Evolutionary conservation across 2,797 vertebrate genomes (phyloP).

Genomic region (Amblyraja radiata): DNA sequence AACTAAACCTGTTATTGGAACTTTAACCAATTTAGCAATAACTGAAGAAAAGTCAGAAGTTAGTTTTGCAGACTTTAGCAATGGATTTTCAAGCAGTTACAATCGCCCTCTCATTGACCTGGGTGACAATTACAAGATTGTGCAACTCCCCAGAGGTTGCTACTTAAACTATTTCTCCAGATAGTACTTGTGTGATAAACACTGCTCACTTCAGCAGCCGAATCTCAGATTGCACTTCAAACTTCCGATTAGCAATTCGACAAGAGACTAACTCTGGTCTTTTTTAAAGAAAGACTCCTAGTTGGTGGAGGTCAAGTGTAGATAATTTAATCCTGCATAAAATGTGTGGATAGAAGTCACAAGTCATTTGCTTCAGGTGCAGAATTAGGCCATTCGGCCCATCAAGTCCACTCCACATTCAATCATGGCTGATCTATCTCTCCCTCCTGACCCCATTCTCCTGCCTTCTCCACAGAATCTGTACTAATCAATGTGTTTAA

Average conservation of each 20-base stretch:
- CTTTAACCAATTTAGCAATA: too few relatives aligned
- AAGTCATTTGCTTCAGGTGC: too few relatives aligned
- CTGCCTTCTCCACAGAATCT: too few relatives aligned
- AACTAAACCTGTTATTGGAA: too few relatives aligned
- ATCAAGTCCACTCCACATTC: too few relatives aligned
- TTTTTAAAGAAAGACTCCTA: not conserved
- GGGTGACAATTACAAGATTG: not conserved
- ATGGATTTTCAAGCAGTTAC: not conserved
- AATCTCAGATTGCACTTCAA: not conserved
- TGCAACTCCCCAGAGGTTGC: not conserved
- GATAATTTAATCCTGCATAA: not conserved
- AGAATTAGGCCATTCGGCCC: too few relatives aligned
- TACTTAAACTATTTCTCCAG: not conserved
- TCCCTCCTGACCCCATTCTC: too few relatives aligned
- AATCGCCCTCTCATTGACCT: slow-evolving; percentile 7
- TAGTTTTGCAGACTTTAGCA: not conserved
- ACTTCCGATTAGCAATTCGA: not conserved
- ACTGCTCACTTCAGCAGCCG: not conserved
- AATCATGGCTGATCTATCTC: too few relatives aligned
- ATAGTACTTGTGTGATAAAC: not conserved
- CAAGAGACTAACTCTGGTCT: not conserved
- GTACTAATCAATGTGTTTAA: too few relatives aligned
- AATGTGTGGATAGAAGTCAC: too few relatives aligned
- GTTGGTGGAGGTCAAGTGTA: not conserved
- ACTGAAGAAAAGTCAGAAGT: not conserved